A percentile compares a stretch with the other conserved stretches of the same genome.
These are phyloP conservation scores for Coregonus ussuriensis DNA, from an alignment of 2,797 vertebrate species.

Conservation along the genomic window DNA sequence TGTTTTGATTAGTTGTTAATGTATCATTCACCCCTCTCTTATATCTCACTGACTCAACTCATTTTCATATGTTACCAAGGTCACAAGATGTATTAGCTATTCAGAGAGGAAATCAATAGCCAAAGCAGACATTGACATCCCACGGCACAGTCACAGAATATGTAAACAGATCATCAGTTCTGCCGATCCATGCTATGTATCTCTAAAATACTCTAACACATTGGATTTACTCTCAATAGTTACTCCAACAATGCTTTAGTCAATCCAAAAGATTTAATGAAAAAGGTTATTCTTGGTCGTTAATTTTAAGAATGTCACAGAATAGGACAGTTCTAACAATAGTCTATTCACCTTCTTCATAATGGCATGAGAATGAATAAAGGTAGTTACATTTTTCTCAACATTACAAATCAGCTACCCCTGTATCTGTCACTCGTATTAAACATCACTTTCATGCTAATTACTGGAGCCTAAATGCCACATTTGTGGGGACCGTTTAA, in stretches of 20 bases:
- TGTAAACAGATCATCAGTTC: conserved; percentile 48
- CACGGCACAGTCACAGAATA: conserved; percentile 46
- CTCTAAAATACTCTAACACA: background rate
- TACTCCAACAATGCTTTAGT: background rate
- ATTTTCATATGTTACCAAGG: conserved; percentile 64
- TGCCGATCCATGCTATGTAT: background rate
- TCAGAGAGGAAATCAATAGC: conserved; percentile 67
- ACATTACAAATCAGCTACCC: background rate
- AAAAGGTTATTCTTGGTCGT: background rate
- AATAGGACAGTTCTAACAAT: background rate
- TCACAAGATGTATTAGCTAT: conserved; percentile 64
- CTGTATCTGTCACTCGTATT: background rate
- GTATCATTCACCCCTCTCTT: conserved; percentile 49
- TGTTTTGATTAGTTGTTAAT: conserved; percentile 45
- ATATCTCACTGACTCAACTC: conserved; percentile 45
- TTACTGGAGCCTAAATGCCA: conserved; percentile 42
- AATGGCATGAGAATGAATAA: background rate
- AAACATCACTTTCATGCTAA: conserved; percentile 35
- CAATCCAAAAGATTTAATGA: background rate
- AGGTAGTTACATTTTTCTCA: background rate
- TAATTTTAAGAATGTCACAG: background rate
- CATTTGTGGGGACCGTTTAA: conserved; percentile 55
- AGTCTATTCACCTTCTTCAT: background rate
- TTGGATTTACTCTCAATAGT: background rate
- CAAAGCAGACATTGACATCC: conserved; percentile 57